A percentile compares a stretch with the other conserved stretches of the same genome.
These are phyloP conservation scores for Drosophila mayaguana DNA, from an alignment of 2,888 invertebrate genomes.

Conservation along the genomic window DNA sequence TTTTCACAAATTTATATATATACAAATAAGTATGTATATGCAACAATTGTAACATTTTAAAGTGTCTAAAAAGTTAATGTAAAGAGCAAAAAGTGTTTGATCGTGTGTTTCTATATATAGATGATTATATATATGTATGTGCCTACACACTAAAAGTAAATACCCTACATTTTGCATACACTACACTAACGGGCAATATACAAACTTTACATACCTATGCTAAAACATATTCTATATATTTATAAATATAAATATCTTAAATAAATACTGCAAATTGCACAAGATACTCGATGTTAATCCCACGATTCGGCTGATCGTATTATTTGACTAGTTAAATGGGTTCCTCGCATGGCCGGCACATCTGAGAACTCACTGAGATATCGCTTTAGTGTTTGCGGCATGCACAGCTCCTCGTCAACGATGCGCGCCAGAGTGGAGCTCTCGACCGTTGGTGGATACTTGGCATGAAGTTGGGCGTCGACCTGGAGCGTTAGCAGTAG, in stretches of 20 bases:
- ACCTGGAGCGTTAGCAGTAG: conserved; percentile 69
- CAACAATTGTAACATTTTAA: conserved; percentile 8
- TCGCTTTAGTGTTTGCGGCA: conserved; percentile 78
- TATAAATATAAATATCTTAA: conserved; percentile 45
- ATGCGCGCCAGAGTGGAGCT: conserved; percentile 80
- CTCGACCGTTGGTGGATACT: conserved; percentile 70
- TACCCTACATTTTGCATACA: conserved; percentile 19
- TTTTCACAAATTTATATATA: conserved; percentile 14
- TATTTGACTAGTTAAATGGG: conserved; percentile 4
- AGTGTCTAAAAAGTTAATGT: conserved; percentile 22
- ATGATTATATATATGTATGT: conserved; percentile 17
- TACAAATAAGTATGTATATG: background rate
- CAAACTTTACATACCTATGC: conserved; percentile 25
- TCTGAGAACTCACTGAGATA: conserved; percentile 83
- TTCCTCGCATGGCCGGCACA: conserved; percentile 65
- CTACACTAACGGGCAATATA: conserved; percentile 7
- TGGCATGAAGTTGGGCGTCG: conserved; percentile 45
- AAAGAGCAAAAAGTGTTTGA: conserved; percentile 7
- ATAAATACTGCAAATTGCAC: conserved; percentile 41
- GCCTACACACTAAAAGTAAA: conserved; percentile 18
- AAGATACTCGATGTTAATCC: conserved; percentile 46
- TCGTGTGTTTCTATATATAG: conserved; percentile 11
- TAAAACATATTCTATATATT: conserved; percentile 23
- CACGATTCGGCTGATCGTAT: conserved; percentile 44
- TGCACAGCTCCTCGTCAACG: conserved; percentile 73